Conservation (phyloP, 2,797 vertebrate species). For the Chaenodraco wilsoni region DNA sequence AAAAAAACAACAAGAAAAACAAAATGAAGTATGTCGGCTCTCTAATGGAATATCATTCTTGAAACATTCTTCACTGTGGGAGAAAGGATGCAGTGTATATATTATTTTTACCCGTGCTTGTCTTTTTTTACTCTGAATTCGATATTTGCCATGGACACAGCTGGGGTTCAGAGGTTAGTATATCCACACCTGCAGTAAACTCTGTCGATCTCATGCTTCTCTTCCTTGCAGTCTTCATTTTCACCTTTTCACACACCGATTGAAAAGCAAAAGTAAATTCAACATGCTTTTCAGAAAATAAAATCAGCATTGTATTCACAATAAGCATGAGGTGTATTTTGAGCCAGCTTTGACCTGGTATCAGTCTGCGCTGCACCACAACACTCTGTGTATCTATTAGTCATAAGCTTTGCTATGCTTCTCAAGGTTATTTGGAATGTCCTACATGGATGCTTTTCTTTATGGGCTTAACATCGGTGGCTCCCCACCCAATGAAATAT, state of each 20-base stretch:
- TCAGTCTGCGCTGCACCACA: background rate
- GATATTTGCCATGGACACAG: background rate
- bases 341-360: constrained; percentile 8
- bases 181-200: background rate
- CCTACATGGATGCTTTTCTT: constrained; percentile 40
- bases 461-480: constrained; percentile 20
- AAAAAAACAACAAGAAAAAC: background rate
- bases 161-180: background rate
- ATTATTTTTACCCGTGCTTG: background rate
- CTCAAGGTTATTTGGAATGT: constrained; percentile 49
- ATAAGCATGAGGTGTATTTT: background rate
- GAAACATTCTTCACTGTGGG: background rate
- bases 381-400: constrained; percentile 37
- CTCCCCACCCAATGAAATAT: constrained; percentile 40
- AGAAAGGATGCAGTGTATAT: constrained; percentile 9
- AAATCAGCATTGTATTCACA: background rate
- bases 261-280: background rate
- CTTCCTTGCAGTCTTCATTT: background rate
- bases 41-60: background rate
- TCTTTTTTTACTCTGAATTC: constrained; percentile 3
- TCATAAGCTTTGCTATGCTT: constrained; percentile 34
- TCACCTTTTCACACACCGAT: background rate
- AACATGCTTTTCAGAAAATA: background rate
- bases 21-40: background rate
- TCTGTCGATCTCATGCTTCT: background rate